Conservation (phyloP, 2,888 invertebrate genomes). For the Dermolepida albohirtum region DNA sequence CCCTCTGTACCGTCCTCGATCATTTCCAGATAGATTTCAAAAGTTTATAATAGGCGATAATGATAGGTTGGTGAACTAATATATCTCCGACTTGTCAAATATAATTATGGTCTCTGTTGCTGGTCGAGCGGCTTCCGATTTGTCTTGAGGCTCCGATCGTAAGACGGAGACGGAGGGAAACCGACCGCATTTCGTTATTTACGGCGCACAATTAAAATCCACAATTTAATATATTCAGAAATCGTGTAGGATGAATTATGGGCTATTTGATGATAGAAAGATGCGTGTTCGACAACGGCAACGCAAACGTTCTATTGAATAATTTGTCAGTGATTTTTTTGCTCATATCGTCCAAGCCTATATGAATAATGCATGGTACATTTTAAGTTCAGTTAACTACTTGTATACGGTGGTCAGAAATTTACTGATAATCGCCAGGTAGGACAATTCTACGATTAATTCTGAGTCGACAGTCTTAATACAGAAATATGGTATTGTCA, state of each 20-base stretch:
- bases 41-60: conserved; percentile 51
- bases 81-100: conserved; percentile 51
- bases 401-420: no score
- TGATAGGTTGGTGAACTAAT: conserved; percentile 48
- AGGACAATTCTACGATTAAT: no score
- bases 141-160: conserved; percentile 40
- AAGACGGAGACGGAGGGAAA: neutral
- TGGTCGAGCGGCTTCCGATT: conserved; percentile 49
- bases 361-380: no score
- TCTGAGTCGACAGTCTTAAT: no score
- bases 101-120: conserved; percentile 48
- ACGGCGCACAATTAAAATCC: conserved; percentile 37
- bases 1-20: conserved; percentile 25
- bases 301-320: no score
- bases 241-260: conserved; percentile 3
- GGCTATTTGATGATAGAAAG: conserved; percentile 2
- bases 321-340: no score
- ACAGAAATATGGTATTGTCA: no score
- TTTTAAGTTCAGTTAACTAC: no score
- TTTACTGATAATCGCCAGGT: no score
- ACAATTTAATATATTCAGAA: conserved; percentile 31
- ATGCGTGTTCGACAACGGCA: no score
- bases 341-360: no score
- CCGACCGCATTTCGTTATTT: conserved; percentile 32
- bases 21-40: conserved; percentile 51